phyloP scores from a whole-genome alignment of 2,888 invertebrate species.

The Orthonychiurus folsomi region DNA sequence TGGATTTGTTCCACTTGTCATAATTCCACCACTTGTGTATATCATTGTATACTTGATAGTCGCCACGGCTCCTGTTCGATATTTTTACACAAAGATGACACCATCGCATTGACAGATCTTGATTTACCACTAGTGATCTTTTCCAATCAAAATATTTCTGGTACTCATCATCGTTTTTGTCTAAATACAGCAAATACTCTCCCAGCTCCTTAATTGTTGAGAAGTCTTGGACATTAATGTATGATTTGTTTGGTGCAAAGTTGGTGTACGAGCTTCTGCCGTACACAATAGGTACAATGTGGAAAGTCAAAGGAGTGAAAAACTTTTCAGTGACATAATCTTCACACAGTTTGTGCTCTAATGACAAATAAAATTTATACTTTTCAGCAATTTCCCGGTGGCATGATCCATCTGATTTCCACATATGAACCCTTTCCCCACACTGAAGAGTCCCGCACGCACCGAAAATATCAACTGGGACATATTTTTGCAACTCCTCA shows the following conservation, averaged over 20 bases:
- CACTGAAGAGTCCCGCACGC: background rate
- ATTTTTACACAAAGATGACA: background rate
- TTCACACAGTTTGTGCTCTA: conserved; percentile 40
- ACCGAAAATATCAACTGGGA: conserved; percentile 10
- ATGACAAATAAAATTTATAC: conserved; percentile 41
- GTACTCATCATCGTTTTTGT: conserved; percentile 21
- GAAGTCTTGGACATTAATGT: conserved; percentile 21
- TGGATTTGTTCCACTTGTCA: too few species aligned
- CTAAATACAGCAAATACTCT: conserved; percentile 18
- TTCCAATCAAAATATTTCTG: conserved; percentile 26
- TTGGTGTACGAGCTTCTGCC: conserved; percentile 40
- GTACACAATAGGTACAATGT: conserved; percentile 26
- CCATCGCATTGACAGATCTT: background rate
- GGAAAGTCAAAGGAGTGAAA: conserved; percentile 26
- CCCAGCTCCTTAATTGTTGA: conserved; percentile 16
- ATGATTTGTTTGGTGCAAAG: conserved; percentile 21
- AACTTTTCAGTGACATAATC: conserved; percentile 42
- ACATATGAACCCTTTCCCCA: background rate
- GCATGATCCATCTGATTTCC: too few species aligned
- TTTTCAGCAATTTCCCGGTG: background rate
- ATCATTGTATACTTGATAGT: conserved; percentile 4
- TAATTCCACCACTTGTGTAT: conserved; percentile 11
- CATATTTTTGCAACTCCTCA: conserved; percentile 1
- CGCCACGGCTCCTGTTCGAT: background rate
- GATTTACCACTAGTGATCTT: background rate